Base-by-base conservation (phyloP, 2,113 vertebrate species). In the Chaetura pelagica region DNA sequence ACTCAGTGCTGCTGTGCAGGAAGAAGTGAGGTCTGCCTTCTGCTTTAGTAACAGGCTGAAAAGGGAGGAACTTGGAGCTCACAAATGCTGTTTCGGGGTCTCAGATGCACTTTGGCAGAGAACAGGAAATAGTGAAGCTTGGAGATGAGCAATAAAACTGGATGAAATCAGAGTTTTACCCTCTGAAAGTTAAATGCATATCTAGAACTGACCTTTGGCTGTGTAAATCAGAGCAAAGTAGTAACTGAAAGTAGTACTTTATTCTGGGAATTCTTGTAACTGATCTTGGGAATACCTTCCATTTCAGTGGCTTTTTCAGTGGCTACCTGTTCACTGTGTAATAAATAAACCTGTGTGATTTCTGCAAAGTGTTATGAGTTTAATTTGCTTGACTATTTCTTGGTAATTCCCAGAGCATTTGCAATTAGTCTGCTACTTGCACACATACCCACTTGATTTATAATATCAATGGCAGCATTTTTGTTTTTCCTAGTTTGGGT, bases 291-390 rank as follows among this genome's bases (percentile, higher is more conserved):
- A 93, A 89, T 84, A 42, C 23, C 74, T 89, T 48, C 48, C 68
- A 54, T 90, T 90, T 93, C 59, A 85, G 52, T 92, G 76, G 49
- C 74, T 90, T 67, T 95, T 85, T 84, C 40, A 95, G 88, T 90
- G 91, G 93, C 66, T 89, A 20, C 85, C 73, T 94, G 42, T 64
- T 90, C 67, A 54, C 12, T 42, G 44, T 46, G 18, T 46, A 87
- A 89, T 93, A 88, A 91, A 74, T 20, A 81, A 82, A 82, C n/a
- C 79, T 77, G n/a, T 52, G 80, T 57, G 38, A 30, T 66, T 67
- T 84, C 81, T 84, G 83, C 91, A 85, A 77, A 64, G 44, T 23
- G 1, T 66, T 75, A 79, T 4, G 46, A 67, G 90, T 91, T 95
- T 68, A 68, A 94, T 89, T 93, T 80, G 77, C 63, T 87, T 87